Base-by-base conservation (phyloP, 2,797 vertebrate genomes). In the Cercopithecus hamlyni region DNA sequence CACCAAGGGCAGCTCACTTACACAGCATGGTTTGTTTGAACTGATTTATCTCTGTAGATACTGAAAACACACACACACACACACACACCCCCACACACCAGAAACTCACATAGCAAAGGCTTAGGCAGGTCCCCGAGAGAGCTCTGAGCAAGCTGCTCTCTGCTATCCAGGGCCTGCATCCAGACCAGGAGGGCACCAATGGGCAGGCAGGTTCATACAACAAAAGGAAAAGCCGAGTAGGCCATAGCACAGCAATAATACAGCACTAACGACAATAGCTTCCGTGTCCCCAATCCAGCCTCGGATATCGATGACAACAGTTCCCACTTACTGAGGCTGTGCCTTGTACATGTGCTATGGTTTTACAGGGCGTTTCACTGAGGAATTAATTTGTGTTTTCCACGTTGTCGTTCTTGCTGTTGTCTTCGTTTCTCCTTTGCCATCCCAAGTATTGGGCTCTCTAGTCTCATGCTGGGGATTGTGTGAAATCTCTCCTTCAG, bases 271-370 rank as follows among this genome's bases (percentile, higher is more conserved):
- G 22, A 33, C 43, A 4, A 0, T 2, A 12, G 4, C 14, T 41
- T 9, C 1, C 4, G 36, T 33, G 11, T 52, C 70, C 24, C 15
- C 2, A 48, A n/a, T 1, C 43, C 73, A 50, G 24, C 36, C 27
- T 52, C 36, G 4, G 19, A 36, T 11, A 4, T 15, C 3, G 3
- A 0, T 1, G 64, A 52, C 36, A 17, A 1, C 36, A 17, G 1
- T 22, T 7, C 5, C 87, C 22, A 4, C 27, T 19, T 33, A 2
- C 0, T 7, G n/a, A 36, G 73, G 70, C n/a, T 13, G 50, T 36
- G 20, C 58, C 22, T 22, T 12, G 12, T 13, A 3, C 0, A 0
- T 2, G 24, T 3, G 11, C 39, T 26, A 0, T 4, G 2, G 77
- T 5, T 39, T 95, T 13, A 27, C 8, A 36, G 67, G 70, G 33